These are phyloP conservation scores for Ceyx melanurus DNA, from an alignment of 2,113 vertebrate genomes.

Conservation along the genomic window DNA sequence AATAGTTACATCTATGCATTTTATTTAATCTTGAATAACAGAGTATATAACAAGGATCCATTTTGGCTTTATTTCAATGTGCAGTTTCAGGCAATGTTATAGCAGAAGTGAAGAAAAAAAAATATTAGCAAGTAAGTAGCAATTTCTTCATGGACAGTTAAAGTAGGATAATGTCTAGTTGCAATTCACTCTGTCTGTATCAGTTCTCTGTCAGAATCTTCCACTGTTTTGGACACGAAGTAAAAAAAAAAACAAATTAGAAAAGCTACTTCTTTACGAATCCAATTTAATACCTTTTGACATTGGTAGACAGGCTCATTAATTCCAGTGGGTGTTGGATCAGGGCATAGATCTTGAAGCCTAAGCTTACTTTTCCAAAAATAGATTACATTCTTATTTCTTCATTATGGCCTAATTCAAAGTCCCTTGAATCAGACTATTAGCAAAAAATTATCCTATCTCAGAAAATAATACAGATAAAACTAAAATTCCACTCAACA, in stretches of 20 bases:
- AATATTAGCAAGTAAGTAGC: background rate
- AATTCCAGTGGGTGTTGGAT: background rate
- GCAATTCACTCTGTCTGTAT: background rate
- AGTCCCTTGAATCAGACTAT: constrained; percentile 23
- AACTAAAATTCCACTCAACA: constrained; percentile 28
- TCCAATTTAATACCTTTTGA: background rate
- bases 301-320: background rate
- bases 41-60: background rate
- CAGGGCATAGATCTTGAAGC: constrained; percentile 6
- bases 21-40: constrained; percentile 33
- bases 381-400: constrained; percentile 38
- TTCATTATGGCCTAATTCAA: constrained; percentile 41
- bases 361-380: constrained; percentile 21
- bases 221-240: background rate
- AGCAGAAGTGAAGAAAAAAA: background rate
- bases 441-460: constrained; percentile 48
- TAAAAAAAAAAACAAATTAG: background rate
- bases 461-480: constrained; percentile 48
- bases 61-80: background rate
- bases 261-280: background rate
- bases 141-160: background rate
- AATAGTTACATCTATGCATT: background rate
- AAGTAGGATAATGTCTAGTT: background rate
- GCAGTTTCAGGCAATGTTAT: background rate
- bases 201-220: background rate